phyloP scores from a whole-genome alignment of 2,888 invertebrate genomes.

The Mantis religiosa region DNA sequence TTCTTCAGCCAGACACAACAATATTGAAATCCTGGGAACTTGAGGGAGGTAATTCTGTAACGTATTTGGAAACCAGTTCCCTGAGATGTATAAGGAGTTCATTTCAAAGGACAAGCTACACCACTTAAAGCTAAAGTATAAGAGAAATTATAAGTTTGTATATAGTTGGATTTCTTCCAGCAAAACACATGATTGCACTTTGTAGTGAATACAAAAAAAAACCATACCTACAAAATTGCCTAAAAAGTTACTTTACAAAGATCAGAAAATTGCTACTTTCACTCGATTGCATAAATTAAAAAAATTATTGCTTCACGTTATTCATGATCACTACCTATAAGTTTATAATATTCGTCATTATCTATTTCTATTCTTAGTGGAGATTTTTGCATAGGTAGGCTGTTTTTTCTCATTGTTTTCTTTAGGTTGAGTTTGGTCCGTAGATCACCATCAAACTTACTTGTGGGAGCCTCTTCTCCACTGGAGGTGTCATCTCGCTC shows the following conservation, averaged over 20 bases:
- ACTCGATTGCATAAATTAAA: background rate
- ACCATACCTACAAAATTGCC: background rate
- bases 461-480: conserved; percentile 8
- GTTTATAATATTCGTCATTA: conserved; percentile 35
- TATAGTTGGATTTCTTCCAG: background rate
- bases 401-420: conserved; percentile 19
- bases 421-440: conserved; percentile 32
- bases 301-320: background rate
- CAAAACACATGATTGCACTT: background rate
- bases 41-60: too few species aligned
- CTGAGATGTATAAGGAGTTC: too few species aligned
- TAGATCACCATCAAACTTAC: conserved; percentile 28
- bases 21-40: too few species aligned
- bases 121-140: background rate
- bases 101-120: background rate
- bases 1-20: too few species aligned
- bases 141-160: background rate
- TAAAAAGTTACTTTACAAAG: background rate
- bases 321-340: conserved; percentile 32
- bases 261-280: background rate
- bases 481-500: background rate
- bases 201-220: background rate
- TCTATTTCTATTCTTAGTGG: conserved; percentile 36
- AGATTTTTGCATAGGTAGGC: conserved; percentile 26
- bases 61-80: too few species aligned